Conservation (phyloP, 2,113 vertebrate species). For the Aix galericulata region DNA sequence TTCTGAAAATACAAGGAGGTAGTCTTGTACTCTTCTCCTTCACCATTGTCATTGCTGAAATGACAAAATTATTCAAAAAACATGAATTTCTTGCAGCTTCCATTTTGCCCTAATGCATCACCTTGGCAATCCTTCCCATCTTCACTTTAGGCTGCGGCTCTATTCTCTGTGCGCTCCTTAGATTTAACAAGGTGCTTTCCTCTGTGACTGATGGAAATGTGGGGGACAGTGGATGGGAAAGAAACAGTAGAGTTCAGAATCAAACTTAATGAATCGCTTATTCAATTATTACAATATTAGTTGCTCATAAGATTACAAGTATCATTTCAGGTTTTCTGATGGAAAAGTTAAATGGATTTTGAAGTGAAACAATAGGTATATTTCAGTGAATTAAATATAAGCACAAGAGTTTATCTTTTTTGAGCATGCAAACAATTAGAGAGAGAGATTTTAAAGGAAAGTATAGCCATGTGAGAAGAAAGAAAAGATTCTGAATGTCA, state of each 20-base stretch:
- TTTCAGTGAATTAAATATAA: neutral
- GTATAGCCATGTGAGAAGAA: neutral
- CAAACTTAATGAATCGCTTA: neutral
- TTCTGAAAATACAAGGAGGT: neutral
- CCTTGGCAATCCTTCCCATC: neutral
- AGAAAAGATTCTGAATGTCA: neutral
- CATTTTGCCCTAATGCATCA: neutral
- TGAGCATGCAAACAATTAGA: neutral
- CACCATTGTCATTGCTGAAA: neutral
- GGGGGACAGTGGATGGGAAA: neutral
- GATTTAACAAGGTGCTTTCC: neutral
- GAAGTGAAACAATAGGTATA: neutral
- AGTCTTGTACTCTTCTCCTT: neutral
- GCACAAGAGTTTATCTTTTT: too few relatives aligned
- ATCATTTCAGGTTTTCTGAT: neutral
- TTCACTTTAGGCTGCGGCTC: neutral
- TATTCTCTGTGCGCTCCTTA: neutral
- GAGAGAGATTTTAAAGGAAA: neutral
- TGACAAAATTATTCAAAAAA: neutral
- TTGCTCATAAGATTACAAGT: neutral
- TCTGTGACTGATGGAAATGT: neutral
- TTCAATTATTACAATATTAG: neutral
- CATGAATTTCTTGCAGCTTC: neutral
- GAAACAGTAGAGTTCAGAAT: neutral
- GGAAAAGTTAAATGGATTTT: neutral